Percentiles rank a stretch among this genome's conserved stretches.
phyloP scores from a whole-genome alignment of 64 coral and sea anemone genomes.

The Orbicella faveolata region DNA sequence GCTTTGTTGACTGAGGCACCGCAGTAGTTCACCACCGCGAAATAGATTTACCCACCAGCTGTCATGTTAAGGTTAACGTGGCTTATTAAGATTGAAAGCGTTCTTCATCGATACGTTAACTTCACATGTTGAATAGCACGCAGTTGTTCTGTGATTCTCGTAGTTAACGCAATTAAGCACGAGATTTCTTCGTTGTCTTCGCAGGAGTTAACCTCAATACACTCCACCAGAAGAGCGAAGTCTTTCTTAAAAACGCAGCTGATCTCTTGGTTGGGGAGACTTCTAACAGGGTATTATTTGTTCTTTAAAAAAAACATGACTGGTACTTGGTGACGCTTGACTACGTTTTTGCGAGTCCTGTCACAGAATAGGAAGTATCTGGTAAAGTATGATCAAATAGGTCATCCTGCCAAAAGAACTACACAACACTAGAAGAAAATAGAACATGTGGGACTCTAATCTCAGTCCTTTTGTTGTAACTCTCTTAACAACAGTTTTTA shows the following conservation, averaged over 20 bases:
- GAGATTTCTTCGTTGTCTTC: neutral
- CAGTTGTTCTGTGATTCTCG: neutral
- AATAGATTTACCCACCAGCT: neutral
- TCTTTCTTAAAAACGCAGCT: neutral
- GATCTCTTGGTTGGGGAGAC: neutral
- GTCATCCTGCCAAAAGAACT: neutral
- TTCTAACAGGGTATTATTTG: neutral
- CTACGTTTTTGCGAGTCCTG: neutral
- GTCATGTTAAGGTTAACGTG: neutral
- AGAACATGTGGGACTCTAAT: too few species aligned
- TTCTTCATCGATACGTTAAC: neutral
- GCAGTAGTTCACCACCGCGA: neutral
- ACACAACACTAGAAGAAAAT: too few species aligned
- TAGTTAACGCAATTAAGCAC: neutral
- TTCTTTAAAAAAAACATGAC: neutral
- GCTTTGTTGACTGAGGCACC: neutral
- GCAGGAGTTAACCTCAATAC: too few species aligned
- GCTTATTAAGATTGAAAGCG: neutral
- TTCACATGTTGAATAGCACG: neutral
- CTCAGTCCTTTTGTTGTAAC: too few species aligned
- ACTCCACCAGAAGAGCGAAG: neutral
- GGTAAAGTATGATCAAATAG: neutral
- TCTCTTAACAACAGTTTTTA: too few species aligned
- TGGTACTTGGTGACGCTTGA: conserved; percentile 18
- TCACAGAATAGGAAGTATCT: neutral